phyloP scores from a whole-genome alignment of 2,797 vertebrate genomes.

The Chrysocyon brachyurus region DNA sequence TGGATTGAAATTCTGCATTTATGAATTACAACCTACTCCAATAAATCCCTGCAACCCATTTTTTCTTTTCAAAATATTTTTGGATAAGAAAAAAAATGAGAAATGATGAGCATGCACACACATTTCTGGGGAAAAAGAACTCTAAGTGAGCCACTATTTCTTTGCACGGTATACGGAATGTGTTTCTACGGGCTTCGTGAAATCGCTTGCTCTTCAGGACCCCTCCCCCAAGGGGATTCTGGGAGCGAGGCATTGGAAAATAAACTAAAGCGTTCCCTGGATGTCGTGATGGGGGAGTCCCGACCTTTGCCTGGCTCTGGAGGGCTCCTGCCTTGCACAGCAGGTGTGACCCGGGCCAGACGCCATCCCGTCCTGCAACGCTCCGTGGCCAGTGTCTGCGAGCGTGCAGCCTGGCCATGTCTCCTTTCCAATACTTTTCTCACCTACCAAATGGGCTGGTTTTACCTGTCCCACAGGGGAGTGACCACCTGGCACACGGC shows the following conservation, averaged over 20 bases:
- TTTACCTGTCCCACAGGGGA: rapidly evolving
- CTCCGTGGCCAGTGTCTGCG: rapidly evolving
- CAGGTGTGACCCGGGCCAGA: background rate
- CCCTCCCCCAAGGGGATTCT: background rate
- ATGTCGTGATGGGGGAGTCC: rapidly evolving
- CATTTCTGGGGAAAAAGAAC: background rate
- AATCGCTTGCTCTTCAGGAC: rapidly evolving
- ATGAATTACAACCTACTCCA: background rate
- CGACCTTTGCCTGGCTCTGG: background rate
- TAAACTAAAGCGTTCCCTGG: rapidly evolving
- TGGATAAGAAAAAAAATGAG: background rate
- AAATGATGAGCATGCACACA: rapidly evolving
- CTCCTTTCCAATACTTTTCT: background rate
- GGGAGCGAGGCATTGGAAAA: background rate
- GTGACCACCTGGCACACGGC: rapidly evolving
- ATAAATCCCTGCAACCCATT: background rate
- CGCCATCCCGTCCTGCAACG: rapidly evolving
- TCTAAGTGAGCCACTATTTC: rapidly evolving
- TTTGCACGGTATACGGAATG: rapidly evolving
- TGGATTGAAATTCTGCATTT: background rate
- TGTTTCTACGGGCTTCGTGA: rapidly evolving
- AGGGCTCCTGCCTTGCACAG: background rate
- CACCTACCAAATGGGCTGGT: background rate
- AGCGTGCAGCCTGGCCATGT: rapidly evolving
- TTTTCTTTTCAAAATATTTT: background rate